These are phyloP conservation scores for Atherinomorus stipes DNA, from an alignment of 2,113 vertebrate genomes.

Conservation along the genomic window DNA sequence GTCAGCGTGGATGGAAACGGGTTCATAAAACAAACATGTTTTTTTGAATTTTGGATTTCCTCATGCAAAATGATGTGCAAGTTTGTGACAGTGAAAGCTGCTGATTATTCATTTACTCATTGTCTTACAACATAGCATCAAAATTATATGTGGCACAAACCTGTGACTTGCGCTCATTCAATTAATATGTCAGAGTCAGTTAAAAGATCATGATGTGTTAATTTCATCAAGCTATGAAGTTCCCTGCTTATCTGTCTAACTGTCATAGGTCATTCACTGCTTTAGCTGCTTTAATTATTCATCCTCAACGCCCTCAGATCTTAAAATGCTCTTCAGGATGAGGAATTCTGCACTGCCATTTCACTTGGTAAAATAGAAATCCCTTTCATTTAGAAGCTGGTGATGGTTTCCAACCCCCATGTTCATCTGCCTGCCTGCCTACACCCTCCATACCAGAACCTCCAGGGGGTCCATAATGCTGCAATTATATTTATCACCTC, in stretches of 20 bases:
- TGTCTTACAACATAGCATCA: slow-evolving; percentile 16
- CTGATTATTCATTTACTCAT: slow-evolving; percentile 31
- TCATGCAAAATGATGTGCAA: not conserved
- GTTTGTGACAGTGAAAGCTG: slow-evolving; percentile 17
- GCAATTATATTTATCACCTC: slow-evolving; percentile 78
- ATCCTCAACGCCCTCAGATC: slow-evolving; percentile 58
- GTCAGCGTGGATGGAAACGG: not conserved
- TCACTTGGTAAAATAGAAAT: slow-evolving; percentile 70
- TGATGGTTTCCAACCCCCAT: slow-evolving; percentile 60
- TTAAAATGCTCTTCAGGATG: slow-evolving; percentile 58
- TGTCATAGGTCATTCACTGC: slow-evolving; percentile 67
- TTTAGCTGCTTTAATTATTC: slow-evolving; percentile 80
- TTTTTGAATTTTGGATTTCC: not conserved
- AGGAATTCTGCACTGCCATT: slow-evolving; percentile 58
- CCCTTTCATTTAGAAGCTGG: slow-evolving; percentile 68
- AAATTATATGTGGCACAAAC: slow-evolving; percentile 19
- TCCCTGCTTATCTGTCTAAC: slow-evolving; percentile 65
- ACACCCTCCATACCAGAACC: slow-evolving; percentile 53
- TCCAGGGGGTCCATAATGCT: slow-evolving; percentile 60
- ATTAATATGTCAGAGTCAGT: slow-evolving; percentile 60
- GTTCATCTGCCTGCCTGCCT: slow-evolving; percentile 21
- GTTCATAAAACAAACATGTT: no score
- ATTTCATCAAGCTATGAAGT: slow-evolving; percentile 70
- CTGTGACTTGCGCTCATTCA: slow-evolving; percentile 44
- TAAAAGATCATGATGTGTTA: slow-evolving; percentile 63